Conservation (phyloP, 2,888 invertebrate genomes). For the Dendrolimus houi region DNA sequence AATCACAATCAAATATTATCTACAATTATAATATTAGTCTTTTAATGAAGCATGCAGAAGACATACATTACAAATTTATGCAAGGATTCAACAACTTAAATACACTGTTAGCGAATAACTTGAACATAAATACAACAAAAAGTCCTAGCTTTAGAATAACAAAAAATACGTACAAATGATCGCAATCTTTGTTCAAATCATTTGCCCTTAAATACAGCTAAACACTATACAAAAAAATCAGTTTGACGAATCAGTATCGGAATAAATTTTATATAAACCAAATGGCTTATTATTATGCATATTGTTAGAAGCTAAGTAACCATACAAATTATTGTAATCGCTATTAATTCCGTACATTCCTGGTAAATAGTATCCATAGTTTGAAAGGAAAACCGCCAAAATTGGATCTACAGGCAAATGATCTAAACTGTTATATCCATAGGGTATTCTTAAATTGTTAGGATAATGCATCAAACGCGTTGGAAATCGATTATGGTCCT, state of each 20-base stretch:
- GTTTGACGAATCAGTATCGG: constrained; percentile 49
- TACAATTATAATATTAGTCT: too few species aligned
- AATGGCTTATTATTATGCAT: constrained; percentile 81
- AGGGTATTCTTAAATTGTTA: constrained; percentile 20
- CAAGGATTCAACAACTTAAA: too few species aligned
- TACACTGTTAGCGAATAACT: too few species aligned
- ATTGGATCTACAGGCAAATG: constrained; percentile 77
- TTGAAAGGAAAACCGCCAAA: constrained; percentile 77
- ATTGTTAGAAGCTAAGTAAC: constrained; percentile 79
- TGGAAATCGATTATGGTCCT: constrained; percentile 16
- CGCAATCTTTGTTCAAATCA: too few species aligned
- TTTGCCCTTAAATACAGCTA: too few species aligned
- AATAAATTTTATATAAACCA: constrained; percentile 75
- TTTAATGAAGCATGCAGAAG: too few species aligned
- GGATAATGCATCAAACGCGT: constrained; percentile 15
- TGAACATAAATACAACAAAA: too few species aligned
- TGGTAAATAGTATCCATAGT: constrained; percentile 78
- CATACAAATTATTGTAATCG: constrained; percentile 72
- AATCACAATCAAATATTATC: too few species aligned
- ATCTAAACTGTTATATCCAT: constrained; percentile 70
- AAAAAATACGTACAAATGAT: too few species aligned
- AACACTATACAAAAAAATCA: not conserved
- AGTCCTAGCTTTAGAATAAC: too few species aligned
- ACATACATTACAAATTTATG: too few species aligned
- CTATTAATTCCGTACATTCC: constrained; percentile 42